Conservation (phyloP, 2,113 vertebrate species). For the Aegotheles bennettii region DNA sequence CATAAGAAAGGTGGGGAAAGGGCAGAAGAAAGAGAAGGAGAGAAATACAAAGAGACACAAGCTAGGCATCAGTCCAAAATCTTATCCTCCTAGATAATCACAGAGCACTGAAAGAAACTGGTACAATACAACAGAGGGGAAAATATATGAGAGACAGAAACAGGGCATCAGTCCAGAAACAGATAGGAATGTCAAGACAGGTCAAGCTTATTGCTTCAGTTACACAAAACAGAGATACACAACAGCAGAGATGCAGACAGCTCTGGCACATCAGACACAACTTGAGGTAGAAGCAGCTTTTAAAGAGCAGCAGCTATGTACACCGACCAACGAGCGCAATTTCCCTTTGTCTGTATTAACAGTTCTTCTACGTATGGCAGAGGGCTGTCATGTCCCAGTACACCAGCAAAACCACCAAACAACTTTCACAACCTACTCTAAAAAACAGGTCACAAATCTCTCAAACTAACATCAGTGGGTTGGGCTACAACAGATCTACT, state of each 20-base stretch:
- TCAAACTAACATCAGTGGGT: fast-evolving
- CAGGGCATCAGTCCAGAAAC: conserved; percentile 17
- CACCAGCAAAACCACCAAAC: not conserved
- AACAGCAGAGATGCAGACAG: conserved; percentile 39
- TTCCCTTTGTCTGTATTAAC: not conserved
- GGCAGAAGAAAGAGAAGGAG: not conserved
- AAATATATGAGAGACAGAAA: not conserved
- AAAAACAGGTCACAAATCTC: not conserved
- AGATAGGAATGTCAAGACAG: conserved; percentile 34
- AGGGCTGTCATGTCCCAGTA: not conserved
- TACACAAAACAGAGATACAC: not conserved
- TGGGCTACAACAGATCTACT: not conserved
- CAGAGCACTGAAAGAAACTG: not conserved
- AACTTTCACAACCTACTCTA: not conserved
- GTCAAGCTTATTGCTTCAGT: conserved; percentile 16
- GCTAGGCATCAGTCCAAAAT: conserved; percentile 25
- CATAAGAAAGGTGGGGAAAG: not conserved
- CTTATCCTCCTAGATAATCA: conserved; percentile 22
- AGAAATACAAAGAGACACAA: conserved; percentile 41
- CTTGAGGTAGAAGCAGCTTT: not conserved
- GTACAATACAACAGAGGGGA: not conserved
- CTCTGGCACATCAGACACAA: not conserved
- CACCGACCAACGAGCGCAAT: not conserved
- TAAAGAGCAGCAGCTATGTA: not conserved
- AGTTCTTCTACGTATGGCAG: not conserved